Evolutionary conservation across 1,140 invertebrate species (phyloP).

Genomic region (Leptinotarsa undecemlineata): DNA sequence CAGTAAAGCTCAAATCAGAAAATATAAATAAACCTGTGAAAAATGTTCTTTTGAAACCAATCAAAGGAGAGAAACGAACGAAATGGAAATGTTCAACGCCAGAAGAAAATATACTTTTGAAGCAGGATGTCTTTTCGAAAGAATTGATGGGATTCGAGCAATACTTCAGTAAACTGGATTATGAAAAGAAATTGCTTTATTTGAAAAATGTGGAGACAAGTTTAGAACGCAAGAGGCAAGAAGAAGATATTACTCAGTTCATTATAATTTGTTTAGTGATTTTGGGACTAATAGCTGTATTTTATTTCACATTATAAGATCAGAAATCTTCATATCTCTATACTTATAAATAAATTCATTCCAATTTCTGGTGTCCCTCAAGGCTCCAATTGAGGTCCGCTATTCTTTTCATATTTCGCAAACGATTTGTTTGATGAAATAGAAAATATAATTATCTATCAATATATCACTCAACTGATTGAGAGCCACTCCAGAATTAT

Average conservation of each 20-base stretch:
- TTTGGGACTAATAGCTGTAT: conserved; percentile 5
- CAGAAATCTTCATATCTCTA: too few species aligned
- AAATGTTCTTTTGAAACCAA: not conserved
- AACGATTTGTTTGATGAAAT: too few species aligned
- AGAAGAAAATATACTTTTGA: not conserved
- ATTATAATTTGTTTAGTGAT: conserved; percentile 36
- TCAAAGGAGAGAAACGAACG: not conserved
- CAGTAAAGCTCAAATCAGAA: not conserved
- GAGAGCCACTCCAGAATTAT: too few species aligned
- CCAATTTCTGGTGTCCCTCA: too few species aligned
- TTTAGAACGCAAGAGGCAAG: conserved; percentile 29
- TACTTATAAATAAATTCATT: too few species aligned
- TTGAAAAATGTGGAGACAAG: conserved; percentile 26
- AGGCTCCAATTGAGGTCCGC: too few species aligned
- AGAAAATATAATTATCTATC: too few species aligned
- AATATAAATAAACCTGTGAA: not conserved
- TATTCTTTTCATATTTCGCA: too few species aligned
- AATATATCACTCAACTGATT: too few species aligned
- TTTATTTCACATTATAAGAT: not conserved
- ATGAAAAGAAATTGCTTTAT: conserved; percentile 20
- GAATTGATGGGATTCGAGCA: not conserved
- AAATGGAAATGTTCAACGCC: not conserved
- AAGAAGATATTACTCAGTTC: conserved; percentile 36
- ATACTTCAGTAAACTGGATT: not conserved
- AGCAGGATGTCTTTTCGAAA: not conserved